Evolutionary conservation across 2,888 invertebrate genomes (phyloP).

Genomic region (Drosophila tripunctata): DNA sequence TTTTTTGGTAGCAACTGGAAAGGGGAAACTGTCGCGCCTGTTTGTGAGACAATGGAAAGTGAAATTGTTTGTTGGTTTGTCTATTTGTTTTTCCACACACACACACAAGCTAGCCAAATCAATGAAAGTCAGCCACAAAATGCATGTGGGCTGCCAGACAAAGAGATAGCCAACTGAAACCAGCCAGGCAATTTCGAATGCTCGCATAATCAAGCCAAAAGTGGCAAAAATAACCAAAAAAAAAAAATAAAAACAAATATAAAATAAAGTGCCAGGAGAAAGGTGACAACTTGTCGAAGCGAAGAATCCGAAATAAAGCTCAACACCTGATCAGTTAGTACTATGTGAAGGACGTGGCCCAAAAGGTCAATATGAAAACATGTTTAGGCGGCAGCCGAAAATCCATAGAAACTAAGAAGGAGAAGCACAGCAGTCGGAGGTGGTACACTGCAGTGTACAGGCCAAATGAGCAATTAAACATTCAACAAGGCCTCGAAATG

Average conservation of each 20-base stretch:
- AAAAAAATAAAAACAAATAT: constrained; percentile 29
- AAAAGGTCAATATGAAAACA: constrained; percentile 59
- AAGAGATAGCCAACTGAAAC: constrained; percentile 11
- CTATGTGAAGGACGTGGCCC: constrained; percentile 63
- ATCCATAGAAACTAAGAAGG: neutral
- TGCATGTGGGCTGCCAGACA: constrained; percentile 34
- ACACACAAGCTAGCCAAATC: constrained; percentile 57
- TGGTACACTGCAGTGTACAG: too few species aligned
- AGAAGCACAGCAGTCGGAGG: constrained; percentile 19
- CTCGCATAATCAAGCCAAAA: constrained; percentile 75
- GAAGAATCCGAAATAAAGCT: neutral
- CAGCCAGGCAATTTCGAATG: constrained; percentile 53
- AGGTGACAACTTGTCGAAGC: constrained; percentile 38
- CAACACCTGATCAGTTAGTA: constrained; percentile 38
- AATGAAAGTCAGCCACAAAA: constrained; percentile 58
- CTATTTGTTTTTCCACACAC: constrained; percentile 46
- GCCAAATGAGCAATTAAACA: constrained; percentile 66
- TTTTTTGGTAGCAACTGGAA: neutral
- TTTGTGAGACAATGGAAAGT: constrained; percentile 60
- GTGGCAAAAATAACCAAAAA: constrained; percentile 46
- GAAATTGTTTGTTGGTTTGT: constrained; percentile 66
- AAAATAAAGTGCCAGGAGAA: constrained; percentile 55
- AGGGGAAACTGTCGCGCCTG: constrained; percentile 12
- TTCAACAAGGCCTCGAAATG: constrained; percentile 53
- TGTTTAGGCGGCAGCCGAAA: neutral